These are phyloP conservation scores for Drosophila aff. DNA, from an alignment of 1,140 invertebrate genomes.

Conservation along the genomic window DNA sequence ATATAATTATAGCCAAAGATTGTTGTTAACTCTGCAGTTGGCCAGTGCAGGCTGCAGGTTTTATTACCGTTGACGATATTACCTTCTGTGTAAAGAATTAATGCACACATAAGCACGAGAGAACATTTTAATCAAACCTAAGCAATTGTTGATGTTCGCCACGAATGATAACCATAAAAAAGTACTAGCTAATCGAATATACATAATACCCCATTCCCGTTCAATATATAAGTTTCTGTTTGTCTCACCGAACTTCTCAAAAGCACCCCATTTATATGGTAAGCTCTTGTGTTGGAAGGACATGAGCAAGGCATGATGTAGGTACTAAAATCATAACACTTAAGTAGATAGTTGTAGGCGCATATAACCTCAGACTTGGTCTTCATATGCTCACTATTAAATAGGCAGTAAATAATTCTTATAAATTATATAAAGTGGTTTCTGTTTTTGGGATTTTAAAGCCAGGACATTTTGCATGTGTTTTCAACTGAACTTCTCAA, in stretches of 20 bases:
- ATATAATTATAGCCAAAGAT: conserved; percentile 48
- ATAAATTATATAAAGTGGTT: neutral
- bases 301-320: conserved; percentile 68
- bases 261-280: conserved; percentile 20
- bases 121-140: conserved; percentile 71
- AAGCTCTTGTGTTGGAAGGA: conserved; percentile 38
- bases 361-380: conserved; percentile 80
- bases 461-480: neutral
- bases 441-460: neutral
- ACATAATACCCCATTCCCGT: conserved; percentile 25
- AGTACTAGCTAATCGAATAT: conserved; percentile 43
- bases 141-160: conserved; percentile 81
- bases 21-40: conserved; percentile 67
- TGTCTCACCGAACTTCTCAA: conserved; percentile 4
- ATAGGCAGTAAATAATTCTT: conserved; percentile 9
- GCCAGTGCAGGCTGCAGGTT: conserved; percentile 64
- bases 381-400: conserved; percentile 60
- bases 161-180: conserved; percentile 70
- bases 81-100: conserved; percentile 56
- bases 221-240: conserved; percentile 35
- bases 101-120: conserved; percentile 36
- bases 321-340: conserved; percentile 47
- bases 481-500: neutral
- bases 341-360: conserved; percentile 65
- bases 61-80: conserved; percentile 84